Base-by-base conservation (phyloP, 1,140 invertebrate species). In the Ephestia elutella region DNA sequence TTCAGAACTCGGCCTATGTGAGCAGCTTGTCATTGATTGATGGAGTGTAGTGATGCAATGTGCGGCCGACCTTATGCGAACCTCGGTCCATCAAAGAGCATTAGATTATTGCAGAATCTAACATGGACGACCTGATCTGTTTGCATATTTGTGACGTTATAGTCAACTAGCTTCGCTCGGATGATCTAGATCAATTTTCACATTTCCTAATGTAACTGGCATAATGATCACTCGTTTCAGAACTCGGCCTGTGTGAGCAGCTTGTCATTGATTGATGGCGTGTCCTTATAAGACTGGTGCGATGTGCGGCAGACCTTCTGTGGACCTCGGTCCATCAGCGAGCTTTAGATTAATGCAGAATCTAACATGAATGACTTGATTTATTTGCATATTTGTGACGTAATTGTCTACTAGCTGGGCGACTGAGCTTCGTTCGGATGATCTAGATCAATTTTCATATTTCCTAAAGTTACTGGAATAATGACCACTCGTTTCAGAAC, bases 281-380 rank as follows among this genome's bases (percentile, higher is more conserved):
- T 18, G 49, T 50, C 50, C 20, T 3, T n/a, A 25, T 15, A 53
- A 53, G 50, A 50, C 49, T 21, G 49, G 21, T 50, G 49, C 49
- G 21, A 0, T 5, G 17, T 5, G 48, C 15, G 48, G 15, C 48
- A 7, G 48, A 50, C 49, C 49, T 50, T 50, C 11, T 19, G 20
- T 19, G 9, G 9, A 21, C 18, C 2, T 18, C 10, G 20, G 18
- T 50, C 49, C 20, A 21, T 50, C 49, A 50, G 49, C 49, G 20
- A 5, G 49, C 49, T 21, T 50, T 50, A 50, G 49, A 21, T 21
- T 50, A 50, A 21, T 50, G 49, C 18, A 21, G 10, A 50, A 50
- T 50, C 4, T 50, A 5, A 50, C 21, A 50, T 13, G 5, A 11
- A 21, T 4, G 10, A 21, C 18, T 38, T 7, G 8, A 13, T 38